These are phyloP conservation scores for Hemicentrotus pulcherrimus DNA, from an alignment of 35 echinoderm and acorn worm genomes.

Conservation along the genomic window DNA sequence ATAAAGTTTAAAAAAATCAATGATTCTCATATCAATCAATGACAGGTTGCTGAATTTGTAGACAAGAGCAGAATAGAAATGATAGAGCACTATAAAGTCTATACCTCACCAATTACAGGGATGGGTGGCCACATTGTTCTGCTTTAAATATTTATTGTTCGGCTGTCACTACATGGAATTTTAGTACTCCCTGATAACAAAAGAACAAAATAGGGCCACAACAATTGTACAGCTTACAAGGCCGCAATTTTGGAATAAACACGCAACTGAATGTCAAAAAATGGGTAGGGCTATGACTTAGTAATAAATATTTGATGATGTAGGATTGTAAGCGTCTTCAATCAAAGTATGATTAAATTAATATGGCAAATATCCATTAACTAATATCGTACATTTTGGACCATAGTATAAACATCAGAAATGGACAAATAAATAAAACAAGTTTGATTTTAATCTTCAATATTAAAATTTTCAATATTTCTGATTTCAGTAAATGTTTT, in stretches of 20 bases:
- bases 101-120: conserved; percentile 1
- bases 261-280: neutral
- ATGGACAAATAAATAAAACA: too few relatives aligned
- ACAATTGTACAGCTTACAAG: neutral
- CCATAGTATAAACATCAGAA: too few relatives aligned
- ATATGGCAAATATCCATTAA: too few relatives aligned
- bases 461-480: too few relatives aligned
- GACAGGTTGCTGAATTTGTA: neutral
- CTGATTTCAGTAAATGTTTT: too few relatives aligned
- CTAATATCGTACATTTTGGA: too few relatives aligned
- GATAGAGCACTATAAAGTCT: neutral
- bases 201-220: neutral
- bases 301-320: neutral
- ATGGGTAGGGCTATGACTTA: neutral
- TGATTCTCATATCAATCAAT: neutral
- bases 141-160: neutral
- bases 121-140: neutral
- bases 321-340: too few relatives aligned
- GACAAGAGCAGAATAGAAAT: neutral
- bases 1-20: neutral
- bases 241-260: neutral
- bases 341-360: too few relatives aligned
- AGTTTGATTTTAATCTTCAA: too few relatives aligned
- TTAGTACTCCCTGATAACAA: neutral
- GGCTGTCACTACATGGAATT: neutral